phyloP scores from a whole-genome alignment of 2,888 invertebrate genomes.

The Eristalis tenax region DNA sequence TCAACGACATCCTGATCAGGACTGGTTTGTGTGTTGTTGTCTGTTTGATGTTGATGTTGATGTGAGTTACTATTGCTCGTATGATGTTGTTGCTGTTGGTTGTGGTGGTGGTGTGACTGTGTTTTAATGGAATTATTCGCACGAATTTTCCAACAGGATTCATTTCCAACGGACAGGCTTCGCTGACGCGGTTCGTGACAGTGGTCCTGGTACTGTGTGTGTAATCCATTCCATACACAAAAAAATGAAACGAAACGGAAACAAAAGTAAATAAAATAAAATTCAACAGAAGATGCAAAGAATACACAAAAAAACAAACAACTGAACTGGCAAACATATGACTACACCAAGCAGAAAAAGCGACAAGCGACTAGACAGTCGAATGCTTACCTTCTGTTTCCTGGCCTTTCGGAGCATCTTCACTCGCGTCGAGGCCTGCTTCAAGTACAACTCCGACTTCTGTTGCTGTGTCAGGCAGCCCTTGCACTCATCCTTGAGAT shows the following conservation, averaged over 20 bases:
- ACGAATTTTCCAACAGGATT: slow-evolving; percentile 79
- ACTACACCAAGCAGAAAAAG: slow-evolving; percentile 60
- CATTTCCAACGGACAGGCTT: slow-evolving; percentile 81
- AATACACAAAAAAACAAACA: slow-evolving; percentile 18
- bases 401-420: slow-evolving; percentile 80
- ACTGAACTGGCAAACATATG: slow-evolving; percentile 61
- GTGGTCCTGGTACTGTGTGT: slow-evolving; percentile 80
- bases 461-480: slow-evolving; percentile 64
- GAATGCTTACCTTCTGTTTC: slow-evolving; percentile 79
- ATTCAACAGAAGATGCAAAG: slow-evolving; percentile 27
- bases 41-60: slow-evolving; percentile 45
- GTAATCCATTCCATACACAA: slow-evolving; percentile 8
- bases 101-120: slow-evolving; percentile 51
- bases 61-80: slow-evolving; percentile 64
- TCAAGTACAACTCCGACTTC: slow-evolving; percentile 76
- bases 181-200: slow-evolving; percentile 80
- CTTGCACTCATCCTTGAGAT: slow-evolving; percentile 76
- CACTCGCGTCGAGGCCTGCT: slow-evolving; percentile 80
- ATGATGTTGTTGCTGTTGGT: slow-evolving; percentile 65
- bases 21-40: slow-evolving; percentile 71
- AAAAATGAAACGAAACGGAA: slow-evolving; percentile 34
- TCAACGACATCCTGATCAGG: slow-evolving; percentile 77
- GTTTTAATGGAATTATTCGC: slow-evolving; percentile 68
- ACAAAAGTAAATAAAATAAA: slow-evolving; percentile 54
- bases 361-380: not conserved